Evolutionary conservation across 2,113 vertebrate species (phyloP), one percentile per base, ranked within the genome.

Genomic region (Cynoglossus semilaevis): DNA sequence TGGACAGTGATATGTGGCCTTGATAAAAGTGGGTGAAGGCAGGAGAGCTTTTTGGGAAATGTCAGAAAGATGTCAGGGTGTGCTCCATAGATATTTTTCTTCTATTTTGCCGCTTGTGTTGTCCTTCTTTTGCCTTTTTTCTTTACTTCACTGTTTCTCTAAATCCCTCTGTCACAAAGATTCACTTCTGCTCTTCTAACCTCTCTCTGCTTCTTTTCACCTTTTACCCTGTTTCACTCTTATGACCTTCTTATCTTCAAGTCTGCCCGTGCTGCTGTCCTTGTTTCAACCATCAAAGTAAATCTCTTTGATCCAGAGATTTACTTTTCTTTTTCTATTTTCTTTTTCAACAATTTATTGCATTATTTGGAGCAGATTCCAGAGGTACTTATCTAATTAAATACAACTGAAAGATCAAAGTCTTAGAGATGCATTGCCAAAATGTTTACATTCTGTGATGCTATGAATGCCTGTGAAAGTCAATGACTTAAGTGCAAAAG

Each of bases 1-100:
- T 48, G 34, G 62, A 51, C 38, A 53, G 38, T 1, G n/a, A 50
- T 73, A 81, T 79, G 61, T 80, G 79, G 74, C 60, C 61, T 37
- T 48, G 36, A 68, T 80, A 59, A 70, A 57, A 29, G 16, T 18
- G 37, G 46, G 38, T 67, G 42, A 15, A 17, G 63, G 51, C 40
- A 64, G 59, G 38, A 70, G 52, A 52, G 43, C 42, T 42, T 42
- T 74, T 46, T n/a, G 16, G 19, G 50, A 50, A 46, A 60, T 51
- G 49, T 78, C 63, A 56, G 42, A 48, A 60, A 61, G 72, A 46
- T 56, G 17, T 58, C 34, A 52, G 54, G n/a, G 51, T 77, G 69
- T 59, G 46, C 40, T 54, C 49, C 16, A 1, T 41, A 15, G 12
- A 48, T 41, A n/a, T 59, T 44, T 58, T 15, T 52, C 22, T 52